A percentile compares a stretch with the other conserved stretches of the same genome.
phyloP scores from a whole-genome alignment of 2,113 vertebrate genomes.

The Nerophis lumbriciformis region DNA sequence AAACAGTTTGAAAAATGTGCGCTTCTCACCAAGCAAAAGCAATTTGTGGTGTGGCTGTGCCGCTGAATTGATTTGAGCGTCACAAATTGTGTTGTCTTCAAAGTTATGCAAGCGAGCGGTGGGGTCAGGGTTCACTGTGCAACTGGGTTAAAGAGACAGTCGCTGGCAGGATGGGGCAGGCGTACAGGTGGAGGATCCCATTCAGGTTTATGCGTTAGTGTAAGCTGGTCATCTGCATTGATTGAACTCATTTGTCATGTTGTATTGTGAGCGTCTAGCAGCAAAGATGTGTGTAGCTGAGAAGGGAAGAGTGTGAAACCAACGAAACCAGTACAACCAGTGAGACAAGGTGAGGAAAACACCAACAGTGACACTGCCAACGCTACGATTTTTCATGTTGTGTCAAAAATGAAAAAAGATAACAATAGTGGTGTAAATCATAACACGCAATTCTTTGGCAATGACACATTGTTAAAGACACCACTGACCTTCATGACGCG shows the following conservation, averaged over 20 bases:
- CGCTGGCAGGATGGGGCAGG: not conserved
- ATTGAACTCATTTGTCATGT: slow-evolving; percentile 14
- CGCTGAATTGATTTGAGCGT: slow-evolving; percentile 16
- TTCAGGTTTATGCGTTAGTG: slow-evolving; percentile 48
- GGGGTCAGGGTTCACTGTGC: slow-evolving; percentile 50
- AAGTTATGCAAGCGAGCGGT: slow-evolving; percentile 42
- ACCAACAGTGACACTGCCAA: not conserved
- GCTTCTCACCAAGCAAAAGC: not conserved
- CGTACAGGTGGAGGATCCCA: slow-evolving; percentile 16
- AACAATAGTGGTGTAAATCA: no score
- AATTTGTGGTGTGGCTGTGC: not conserved
- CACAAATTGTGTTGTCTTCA: slow-evolving; percentile 16
- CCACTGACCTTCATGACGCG: no score
- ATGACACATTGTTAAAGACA: no score
- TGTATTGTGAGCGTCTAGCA: not conserved
- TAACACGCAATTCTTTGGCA: no score
- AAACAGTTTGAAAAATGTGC: not conserved
- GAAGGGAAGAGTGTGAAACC: not conserved
- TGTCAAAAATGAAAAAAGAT: no score
- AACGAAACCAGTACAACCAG: not conserved
- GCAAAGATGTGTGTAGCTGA: not conserved
- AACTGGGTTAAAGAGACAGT: slow-evolving; percentile 44
- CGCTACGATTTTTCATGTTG: no score
- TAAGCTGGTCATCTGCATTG: slow-evolving; percentile 39
- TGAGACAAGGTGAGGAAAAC: not conserved